Evolutionary conservation across 2,797 vertebrate genomes (phyloP), one percentile per base, ranked within the genome.

Genomic region (Ataeniobius toweri): DNA sequence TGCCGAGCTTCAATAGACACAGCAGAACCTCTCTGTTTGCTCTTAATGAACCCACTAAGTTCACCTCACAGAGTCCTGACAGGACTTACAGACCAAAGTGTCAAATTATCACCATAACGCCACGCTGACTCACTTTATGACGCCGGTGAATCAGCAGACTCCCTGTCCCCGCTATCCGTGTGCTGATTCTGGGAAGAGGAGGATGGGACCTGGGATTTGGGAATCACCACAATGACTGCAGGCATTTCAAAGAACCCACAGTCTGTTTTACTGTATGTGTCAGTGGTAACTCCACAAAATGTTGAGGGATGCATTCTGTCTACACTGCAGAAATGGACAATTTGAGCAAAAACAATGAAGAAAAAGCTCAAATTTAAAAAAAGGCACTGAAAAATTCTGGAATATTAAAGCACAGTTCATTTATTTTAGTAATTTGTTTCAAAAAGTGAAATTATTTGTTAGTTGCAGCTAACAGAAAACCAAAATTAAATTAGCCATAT

Each of bases 191-290:
- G 92, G 93, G 91, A 94, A 93, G 89, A 46, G 73, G 28, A 85
- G 80, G 88, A 85, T 16, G 26, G 83, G 88, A 83, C 80, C 83
- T 79, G 76, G 81, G 82, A 86, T 86, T 83, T 84, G 71, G 87
- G 87, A 91, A 83, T 83, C 87, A 67, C 93, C 92, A 87, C 90
- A 92, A 92, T 94, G 93, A 94, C 91, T 90, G 69, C 82, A 89
- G 86, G 79, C 84, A 92, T 94, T 94, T 93, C 79, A 86, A 74
- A 83, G 72, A 92, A 93, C 76, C 91, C 92, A 63, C 92, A 87
- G 93, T 79, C 75, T 74, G 85, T 81, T 86, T 85, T 18, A 81
- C 75, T 73, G 41, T 28, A 69, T 53, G 73, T 75, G 73, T 65
- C 78, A 73, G 68, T 73, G 73, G 72, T 65, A 70, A 55, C 50